Evolutionary conservation across 2,113 vertebrate species (phyloP).

Genomic region (Pardalotus punctatus): DNA sequence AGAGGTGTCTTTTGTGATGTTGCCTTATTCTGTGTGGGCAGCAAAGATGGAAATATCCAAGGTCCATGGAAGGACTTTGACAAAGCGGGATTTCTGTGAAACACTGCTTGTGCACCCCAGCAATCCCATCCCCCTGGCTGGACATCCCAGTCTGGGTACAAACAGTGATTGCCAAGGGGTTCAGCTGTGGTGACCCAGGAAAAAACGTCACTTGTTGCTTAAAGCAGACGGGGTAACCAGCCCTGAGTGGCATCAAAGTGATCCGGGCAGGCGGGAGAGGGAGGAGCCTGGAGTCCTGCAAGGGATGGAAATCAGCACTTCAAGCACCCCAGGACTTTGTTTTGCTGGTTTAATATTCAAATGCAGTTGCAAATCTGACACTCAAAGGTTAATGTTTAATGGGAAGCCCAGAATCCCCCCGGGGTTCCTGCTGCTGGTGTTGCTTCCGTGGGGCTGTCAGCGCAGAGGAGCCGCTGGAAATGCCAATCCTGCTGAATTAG

Average conservation of each 20-base stretch:
- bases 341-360: neutral
- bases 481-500: neutral
- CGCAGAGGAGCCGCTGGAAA: neutral
- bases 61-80: fast-evolving
- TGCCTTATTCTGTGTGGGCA: neutral
- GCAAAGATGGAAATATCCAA: fast-evolving
- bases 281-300: neutral
- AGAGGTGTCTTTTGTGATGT: fast-evolving
- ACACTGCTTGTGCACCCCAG: neutral
- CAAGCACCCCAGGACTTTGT: neutral
- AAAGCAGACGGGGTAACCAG: neutral
- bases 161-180: neutral
- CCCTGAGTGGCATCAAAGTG: neutral
- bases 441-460: neutral
- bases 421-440: neutral
- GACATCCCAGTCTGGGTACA: neutral
- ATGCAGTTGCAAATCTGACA: neutral
- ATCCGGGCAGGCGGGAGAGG: neutral
- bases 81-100: neutral
- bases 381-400: neutral
- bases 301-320: neutral
- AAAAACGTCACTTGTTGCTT: neutral
- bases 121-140: fast-evolving
- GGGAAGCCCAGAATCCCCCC: neutral
- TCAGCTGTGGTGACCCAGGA: neutral